Percentiles rank a stretch among this genome's conserved stretches.
These are phyloP conservation scores for Halcyon badia DNA, from an alignment of 2,797 vertebrate genomes.

Conservation along the genomic window DNA sequence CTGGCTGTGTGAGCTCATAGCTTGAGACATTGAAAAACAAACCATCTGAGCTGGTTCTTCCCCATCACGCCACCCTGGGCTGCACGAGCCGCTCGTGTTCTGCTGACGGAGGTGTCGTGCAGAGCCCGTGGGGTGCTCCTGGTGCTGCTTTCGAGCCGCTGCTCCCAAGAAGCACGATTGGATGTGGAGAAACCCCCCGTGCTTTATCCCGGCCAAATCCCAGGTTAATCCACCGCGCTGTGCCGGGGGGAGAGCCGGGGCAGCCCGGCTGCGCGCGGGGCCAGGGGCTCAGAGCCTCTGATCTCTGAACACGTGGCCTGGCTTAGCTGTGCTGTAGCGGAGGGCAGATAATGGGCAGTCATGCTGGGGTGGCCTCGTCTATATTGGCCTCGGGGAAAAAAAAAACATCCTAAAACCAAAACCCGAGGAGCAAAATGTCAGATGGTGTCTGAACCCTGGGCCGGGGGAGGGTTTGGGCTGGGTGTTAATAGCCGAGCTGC, in stretches of 20 bases:
- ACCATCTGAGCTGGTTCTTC: not conserved
- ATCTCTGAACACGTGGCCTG: not conserved
- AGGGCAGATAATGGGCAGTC: not conserved
- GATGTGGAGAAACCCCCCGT: not conserved
- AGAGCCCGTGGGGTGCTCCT: not conserved
- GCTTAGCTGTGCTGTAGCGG: not conserved
- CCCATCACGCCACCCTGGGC: not conserved
- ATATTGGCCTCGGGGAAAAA: not conserved
- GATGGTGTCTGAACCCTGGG: not conserved
- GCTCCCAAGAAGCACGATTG: fast-evolving
- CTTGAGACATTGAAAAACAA: not conserved
- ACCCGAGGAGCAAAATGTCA: not conserved
- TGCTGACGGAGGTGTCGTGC: fast-evolving
- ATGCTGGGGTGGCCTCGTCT: not conserved
- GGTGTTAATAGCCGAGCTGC: not conserved
- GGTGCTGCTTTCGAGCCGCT: not conserved
- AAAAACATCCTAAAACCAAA: not conserved
- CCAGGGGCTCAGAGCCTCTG: not conserved
- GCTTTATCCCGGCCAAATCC: slow-evolving; percentile 6
- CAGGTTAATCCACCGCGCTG: not conserved
- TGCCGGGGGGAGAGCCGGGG: not conserved
- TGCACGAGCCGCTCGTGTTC: fast-evolving
- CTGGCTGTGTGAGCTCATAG: not conserved
- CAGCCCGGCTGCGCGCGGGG: not conserved
- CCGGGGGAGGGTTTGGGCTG: not conserved